A percentile compares a stretch with the other conserved stretches of the same genome.
phyloP scores from a whole-genome alignment of 2,888 invertebrate species.

The Ochropleura leucogaster region DNA sequence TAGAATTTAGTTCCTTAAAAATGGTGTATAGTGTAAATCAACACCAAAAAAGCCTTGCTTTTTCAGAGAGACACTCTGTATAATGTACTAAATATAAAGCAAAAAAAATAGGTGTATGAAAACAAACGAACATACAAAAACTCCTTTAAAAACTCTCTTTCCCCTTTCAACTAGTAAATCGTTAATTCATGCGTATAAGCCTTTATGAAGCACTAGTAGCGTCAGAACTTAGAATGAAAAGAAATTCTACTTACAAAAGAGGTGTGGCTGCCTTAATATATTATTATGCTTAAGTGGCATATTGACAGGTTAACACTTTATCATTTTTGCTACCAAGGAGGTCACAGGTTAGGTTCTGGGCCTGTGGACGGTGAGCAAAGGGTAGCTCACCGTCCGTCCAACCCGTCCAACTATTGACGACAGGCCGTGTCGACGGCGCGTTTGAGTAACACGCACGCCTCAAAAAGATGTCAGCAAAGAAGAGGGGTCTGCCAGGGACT shows the following conservation, averaged over 20 bases:
- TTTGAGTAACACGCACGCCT: too few species aligned
- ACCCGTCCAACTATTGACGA: too few species aligned
- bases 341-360: too few species aligned
- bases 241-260: conserved; percentile 1
- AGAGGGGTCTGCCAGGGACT: too few species aligned
- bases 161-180: conserved; percentile 20
- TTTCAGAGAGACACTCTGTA: too few species aligned
- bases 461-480: too few species aligned
- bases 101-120: not conserved
- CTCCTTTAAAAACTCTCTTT: conserved; percentile 15
- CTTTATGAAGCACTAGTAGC: conserved; percentile 10
- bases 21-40: too few species aligned
- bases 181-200: conserved; percentile 21
- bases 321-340: not conserved
- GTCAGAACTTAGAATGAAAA: conserved; percentile 12
- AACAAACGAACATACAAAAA: not conserved
- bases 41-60: too few species aligned
- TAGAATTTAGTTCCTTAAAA: too few species aligned
- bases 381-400: too few species aligned
- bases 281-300: not conserved
- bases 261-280: not conserved
- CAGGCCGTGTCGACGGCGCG: too few species aligned
- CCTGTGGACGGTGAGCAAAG: too few species aligned
- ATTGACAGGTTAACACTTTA: not conserved
- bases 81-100: not conserved